These are phyloP conservation scores for Euglossa dilemma DNA, from an alignment of 1,140 invertebrate species.

Conservation along the genomic window DNA sequence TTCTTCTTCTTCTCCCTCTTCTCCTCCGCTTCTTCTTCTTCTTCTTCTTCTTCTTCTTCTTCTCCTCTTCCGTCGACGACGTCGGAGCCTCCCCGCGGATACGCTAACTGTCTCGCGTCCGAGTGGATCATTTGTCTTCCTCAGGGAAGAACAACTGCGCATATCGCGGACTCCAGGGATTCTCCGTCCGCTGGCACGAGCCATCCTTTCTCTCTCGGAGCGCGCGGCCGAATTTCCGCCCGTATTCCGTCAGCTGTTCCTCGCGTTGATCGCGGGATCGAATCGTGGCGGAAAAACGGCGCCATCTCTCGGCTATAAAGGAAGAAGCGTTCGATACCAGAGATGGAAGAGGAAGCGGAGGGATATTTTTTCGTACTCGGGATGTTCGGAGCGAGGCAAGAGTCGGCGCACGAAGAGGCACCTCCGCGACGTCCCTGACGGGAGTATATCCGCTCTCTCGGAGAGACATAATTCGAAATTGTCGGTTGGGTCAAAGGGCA, in stretches of 20 bases:
- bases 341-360: too few relatives aligned
- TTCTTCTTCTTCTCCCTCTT: background rate
- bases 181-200: conserved; percentile 54
- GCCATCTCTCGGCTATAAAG: too few relatives aligned
- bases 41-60: background rate
- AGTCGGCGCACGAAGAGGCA: background rate
- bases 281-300: too few relatives aligned
- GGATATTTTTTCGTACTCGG: background rate
- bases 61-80: conserved; percentile 43
- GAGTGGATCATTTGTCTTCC: conserved; percentile 70
- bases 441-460: conserved; percentile 76
- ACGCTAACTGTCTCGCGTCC: conserved; percentile 68
- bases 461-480: conserved; percentile 82
- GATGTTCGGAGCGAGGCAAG: background rate
- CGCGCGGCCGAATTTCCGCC: too few relatives aligned
- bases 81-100: conserved; percentile 60
- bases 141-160: conserved; percentile 67
- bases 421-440: conserved; percentile 65
- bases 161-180: conserved; percentile 63
- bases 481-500: conserved; percentile 80
- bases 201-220: background rate
- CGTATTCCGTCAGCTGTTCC: too few relatives aligned
- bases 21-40: background rate
- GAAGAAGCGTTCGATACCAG: too few relatives aligned
- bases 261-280: too few relatives aligned